phyloP scores from a whole-genome alignment of 2,797 vertebrate genomes.

The Amniataba percoides region DNA sequence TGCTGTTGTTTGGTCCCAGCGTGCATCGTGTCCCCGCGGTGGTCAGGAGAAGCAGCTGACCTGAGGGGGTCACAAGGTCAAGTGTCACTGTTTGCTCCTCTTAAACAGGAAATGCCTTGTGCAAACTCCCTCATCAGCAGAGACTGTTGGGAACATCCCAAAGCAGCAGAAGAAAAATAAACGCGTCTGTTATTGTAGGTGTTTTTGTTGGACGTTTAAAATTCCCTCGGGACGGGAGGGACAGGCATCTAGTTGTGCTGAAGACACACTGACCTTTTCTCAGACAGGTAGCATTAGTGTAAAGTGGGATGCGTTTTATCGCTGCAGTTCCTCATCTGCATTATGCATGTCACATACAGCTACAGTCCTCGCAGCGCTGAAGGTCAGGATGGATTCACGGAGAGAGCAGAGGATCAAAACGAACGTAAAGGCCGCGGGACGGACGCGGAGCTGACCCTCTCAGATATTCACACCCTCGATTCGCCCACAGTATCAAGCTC shows the following conservation, averaged over 20 bases:
- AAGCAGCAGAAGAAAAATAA: conserved; percentile 19
- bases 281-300: not conserved
- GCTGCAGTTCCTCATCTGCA: conserved; percentile 9
- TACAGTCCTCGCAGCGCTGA: not conserved
- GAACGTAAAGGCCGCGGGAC: conserved; percentile 33
- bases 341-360: conserved; percentile 6
- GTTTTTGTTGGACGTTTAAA: conserved; percentile 14
- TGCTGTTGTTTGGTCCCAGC: conserved; percentile 45
- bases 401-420: conserved; percentile 15
- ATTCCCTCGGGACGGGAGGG: conserved; percentile 18
- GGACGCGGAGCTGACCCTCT: conserved; percentile 48
- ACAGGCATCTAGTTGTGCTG: not conserved
- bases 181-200: conserved; percentile 54
- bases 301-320: not conserved
- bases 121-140: conserved; percentile 47
- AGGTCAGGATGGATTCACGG: conserved; percentile 32
- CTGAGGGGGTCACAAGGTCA: conserved; percentile 57
- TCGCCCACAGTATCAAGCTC: conserved; percentile 57
- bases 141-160: conserved; percentile 31
- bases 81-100: conserved; percentile 51
- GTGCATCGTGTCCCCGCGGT: conserved; percentile 8
- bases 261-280: conserved; percentile 43
- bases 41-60: conserved; percentile 39
- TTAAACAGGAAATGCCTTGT: conserved; percentile 68
- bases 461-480: conserved; percentile 55